Percentiles rank a stretch among this genome's conserved stretches.
Evolutionary conservation across 2,113 vertebrate species (phyloP).

Genomic region (Garra rufa): DNA sequence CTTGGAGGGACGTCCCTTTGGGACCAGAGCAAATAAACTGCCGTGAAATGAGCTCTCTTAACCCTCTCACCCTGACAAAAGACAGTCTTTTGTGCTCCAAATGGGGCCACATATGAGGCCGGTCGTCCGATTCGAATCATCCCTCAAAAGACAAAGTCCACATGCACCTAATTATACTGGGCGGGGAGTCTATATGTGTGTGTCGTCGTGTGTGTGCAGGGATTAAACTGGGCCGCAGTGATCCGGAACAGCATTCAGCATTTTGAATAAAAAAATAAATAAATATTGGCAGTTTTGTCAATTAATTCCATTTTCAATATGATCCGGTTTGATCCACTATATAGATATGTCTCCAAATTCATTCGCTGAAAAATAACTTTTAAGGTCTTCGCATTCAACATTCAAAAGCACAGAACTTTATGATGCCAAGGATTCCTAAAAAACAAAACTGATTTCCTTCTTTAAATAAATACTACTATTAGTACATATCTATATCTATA

Average conservation of each 20-base stretch:
- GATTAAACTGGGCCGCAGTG: not conserved
- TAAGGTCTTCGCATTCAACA: too few relatives aligned
- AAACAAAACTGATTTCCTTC: too few relatives aligned
- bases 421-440: too few relatives aligned
- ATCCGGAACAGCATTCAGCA: not conserved
- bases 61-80: constrained; percentile 67
- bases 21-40: constrained; percentile 75
- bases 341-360: not conserved
- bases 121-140: constrained; percentile 47
- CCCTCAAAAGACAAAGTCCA: constrained; percentile 50
- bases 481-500: too few relatives aligned
- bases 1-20: constrained; percentile 66
- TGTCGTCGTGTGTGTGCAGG: not conserved
- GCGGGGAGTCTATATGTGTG: constrained; percentile 36
- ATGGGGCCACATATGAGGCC: constrained; percentile 39
- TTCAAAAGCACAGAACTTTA: too few relatives aligned
- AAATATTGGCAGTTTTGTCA: not conserved
- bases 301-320: not conserved
- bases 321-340: not conserved
- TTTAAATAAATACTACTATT: too few relatives aligned
- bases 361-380: not conserved
- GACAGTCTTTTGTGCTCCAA: constrained; percentile 56
- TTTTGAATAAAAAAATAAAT: not conserved
- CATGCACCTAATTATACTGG: constrained; percentile 54
- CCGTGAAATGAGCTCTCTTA: constrained; percentile 79